A percentile compares a stretch with the other conserved stretches of the same genome.
phyloP scores from a whole-genome alignment of 2,113 vertebrate genomes.

The Oreocharis arfaki region DNA sequence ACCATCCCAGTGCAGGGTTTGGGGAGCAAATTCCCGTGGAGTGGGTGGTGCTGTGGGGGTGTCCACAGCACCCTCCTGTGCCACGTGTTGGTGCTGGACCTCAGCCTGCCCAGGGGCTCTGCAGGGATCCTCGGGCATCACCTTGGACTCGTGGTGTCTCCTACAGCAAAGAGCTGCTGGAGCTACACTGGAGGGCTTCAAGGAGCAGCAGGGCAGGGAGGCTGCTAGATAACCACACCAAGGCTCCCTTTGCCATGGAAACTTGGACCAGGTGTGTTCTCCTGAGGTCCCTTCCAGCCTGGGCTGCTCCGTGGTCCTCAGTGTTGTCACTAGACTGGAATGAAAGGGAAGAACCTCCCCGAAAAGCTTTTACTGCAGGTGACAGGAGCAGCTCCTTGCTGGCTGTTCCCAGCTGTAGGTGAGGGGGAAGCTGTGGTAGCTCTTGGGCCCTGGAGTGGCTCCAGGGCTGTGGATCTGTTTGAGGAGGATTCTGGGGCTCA shows the following conservation, averaged over 20 bases:
- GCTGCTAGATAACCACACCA: background rate
- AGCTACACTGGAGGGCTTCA: background rate
- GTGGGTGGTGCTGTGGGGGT: background rate
- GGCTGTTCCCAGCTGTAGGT: background rate
- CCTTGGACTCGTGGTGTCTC: background rate
- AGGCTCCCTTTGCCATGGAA: background rate
- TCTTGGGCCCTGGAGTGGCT: background rate
- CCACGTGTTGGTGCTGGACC: background rate
- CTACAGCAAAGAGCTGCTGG: background rate
- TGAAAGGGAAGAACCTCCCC: background rate
- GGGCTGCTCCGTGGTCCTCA: background rate
- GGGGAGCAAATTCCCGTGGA: background rate
- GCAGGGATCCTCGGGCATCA: background rate
- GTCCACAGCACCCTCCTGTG: background rate
- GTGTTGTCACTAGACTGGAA: background rate
- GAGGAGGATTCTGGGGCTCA: background rate
- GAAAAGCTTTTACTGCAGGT: background rate
- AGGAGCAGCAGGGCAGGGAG: background rate
- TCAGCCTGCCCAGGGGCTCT: background rate
- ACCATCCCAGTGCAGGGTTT: fast-evolving
- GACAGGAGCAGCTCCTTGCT: background rate
- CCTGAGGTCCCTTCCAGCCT: background rate
- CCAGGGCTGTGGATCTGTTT: background rate
- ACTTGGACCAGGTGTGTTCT: background rate
- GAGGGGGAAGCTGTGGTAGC: background rate